Evolutionary conservation across 2,888 invertebrate species (phyloP), one percentile per base, ranked within the genome.

Genomic region (Ennomos erosarius): DNA sequence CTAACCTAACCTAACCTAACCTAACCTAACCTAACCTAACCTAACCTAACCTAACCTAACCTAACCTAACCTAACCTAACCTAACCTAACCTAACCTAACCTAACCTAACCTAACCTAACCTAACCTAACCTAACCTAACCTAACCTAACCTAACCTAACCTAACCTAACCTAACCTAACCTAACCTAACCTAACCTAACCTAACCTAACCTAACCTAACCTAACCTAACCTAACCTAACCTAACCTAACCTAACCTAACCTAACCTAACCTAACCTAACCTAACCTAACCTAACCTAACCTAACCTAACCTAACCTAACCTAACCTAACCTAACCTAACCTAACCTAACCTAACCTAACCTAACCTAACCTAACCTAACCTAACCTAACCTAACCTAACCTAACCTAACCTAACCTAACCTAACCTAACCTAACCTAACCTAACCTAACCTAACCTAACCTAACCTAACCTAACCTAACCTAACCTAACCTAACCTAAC

Each of bases 151-250:
- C 9, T 38, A 10, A 10, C 38, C 38, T 38, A 10, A 10, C n/a
- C n/a, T 10, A 38, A 38, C 10, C 38, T 10, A 38, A 10, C n/a
- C n/a, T 38, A 8, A 10, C n/a, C n/a, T 8, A 13, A 12, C 12
- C 40, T 11, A 11, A 13, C 40, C 13, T 11, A 11, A 43, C 43
- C 43, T 43, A 43, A 43, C 43, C 44, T 44, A 44, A 44, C 44
- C 44, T 33, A 44, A 44, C 33, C 44, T 44, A 43, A 43, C 26
- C 43, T 43, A 43, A 43, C 43, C 43, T 43, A n/a, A n/a, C 56
- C 53, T 56, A 43, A 26, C 26, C 43, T 43, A 26, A 26, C 26
- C 26, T 43, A 26, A 26, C 43, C 16, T 43, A 38, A 8, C 10
- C 38, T 38, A 10, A 38, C 9, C 9, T 10, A 10, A 38, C 9